These are phyloP conservation scores for Diarsia rubi DNA, from an alignment of 2,888 invertebrate genomes.

Conservation along the genomic window DNA sequence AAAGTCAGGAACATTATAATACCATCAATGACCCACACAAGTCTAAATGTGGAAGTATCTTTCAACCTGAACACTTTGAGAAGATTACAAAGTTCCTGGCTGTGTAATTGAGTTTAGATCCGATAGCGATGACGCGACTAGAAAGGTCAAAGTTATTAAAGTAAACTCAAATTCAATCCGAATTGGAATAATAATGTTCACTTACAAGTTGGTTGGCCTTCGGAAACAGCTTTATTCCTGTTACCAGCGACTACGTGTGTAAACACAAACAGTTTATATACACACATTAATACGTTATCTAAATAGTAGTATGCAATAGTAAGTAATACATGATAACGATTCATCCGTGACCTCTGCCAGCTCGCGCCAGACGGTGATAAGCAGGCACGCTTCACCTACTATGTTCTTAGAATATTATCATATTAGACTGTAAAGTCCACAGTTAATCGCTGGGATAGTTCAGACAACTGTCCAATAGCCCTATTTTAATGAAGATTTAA, in stretches of 20 bases:
- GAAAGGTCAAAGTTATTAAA: conserved; percentile 20
- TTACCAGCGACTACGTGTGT: conserved; percentile 33
- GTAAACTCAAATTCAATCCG: conserved; percentile 22
- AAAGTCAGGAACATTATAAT: conserved; percentile 4
- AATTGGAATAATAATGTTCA: conserved; percentile 22
- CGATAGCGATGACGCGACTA: conserved; percentile 1
- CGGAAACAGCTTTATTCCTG: conserved; percentile 7
- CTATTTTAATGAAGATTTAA: neutral
- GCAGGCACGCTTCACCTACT: conserved; percentile 43
- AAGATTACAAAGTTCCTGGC: conserved; percentile 29
- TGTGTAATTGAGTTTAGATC: conserved; percentile 32
- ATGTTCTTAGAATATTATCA: conserved; percentile 9
- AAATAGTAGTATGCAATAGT: conserved; percentile 12
- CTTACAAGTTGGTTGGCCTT: conserved; percentile 27
- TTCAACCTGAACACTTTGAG: conserved; percentile 20
- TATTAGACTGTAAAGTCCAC: neutral
- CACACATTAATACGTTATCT: conserved; percentile 26
- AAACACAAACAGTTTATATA: conserved; percentile 19
- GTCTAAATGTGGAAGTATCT: neutral
- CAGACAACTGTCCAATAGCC: too few species aligned
- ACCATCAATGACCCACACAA: neutral
- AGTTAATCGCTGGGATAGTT: neutral
- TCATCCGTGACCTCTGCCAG: conserved; percentile 34
- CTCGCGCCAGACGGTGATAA: conserved; percentile 54
- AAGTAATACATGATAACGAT: conserved; percentile 29